These are phyloP conservation scores for Climacteris rufus DNA, from an alignment of 2,113 vertebrate species.

Conservation along the genomic window DNA sequence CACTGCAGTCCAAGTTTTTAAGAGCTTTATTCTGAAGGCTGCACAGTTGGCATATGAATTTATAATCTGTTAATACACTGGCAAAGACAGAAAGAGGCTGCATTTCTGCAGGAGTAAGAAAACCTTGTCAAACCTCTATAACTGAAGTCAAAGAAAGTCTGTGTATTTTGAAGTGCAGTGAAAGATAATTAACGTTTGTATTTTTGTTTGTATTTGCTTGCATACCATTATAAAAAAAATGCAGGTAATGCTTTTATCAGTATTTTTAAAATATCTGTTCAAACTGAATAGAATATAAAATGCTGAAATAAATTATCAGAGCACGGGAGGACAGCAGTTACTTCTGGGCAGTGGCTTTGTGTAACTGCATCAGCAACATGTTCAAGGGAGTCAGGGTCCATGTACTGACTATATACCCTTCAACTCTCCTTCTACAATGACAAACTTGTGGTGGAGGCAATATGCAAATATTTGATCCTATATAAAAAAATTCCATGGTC, in stretches of 20 bases:
- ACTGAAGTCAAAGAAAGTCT: background rate
- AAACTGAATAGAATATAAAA: background rate
- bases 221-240: no score
- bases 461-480: background rate
- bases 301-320: background rate
- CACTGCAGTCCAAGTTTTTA: background rate
- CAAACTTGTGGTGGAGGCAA: background rate
- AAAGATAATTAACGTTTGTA: background rate
- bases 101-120: background rate
- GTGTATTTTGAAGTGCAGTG: background rate
- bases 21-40: background rate
- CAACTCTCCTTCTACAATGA: background rate
- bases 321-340: background rate
- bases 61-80: background rate
- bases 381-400: background rate
- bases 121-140: background rate
- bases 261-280: background rate
- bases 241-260: background rate
- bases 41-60: background rate
- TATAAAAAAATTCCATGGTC: background rate
- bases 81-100: background rate
- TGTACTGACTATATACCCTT: background rate
- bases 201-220: background rate
- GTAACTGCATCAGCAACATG: rapidly evolving
- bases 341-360: background rate